Conservation (phyloP, 2,888 invertebrate species). For the Lithophane semibrunnea region DNA sequence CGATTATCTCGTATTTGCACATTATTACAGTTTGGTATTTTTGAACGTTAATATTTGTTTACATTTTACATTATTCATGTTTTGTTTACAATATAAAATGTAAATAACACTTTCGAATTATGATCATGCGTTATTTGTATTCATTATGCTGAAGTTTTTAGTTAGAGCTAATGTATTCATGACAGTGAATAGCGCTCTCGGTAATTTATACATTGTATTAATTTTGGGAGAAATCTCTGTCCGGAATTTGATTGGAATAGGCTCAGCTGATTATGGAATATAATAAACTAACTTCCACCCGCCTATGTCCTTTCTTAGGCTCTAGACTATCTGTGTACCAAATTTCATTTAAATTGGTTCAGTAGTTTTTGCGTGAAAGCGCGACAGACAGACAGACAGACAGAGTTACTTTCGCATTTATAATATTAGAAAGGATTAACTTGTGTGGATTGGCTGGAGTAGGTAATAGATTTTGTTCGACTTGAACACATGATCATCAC, state of each 20-base stretch:
- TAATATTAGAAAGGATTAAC: no score
- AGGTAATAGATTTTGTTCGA: background rate
- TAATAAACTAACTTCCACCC: no score
- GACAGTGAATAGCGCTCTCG: slow-evolving; percentile 5
- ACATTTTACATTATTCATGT: slow-evolving; percentile 49
- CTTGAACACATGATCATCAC: no score
- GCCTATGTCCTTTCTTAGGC: no score
- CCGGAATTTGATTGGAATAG: slow-evolving; percentile 7
- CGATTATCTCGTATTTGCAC: slow-evolving; percentile 43
- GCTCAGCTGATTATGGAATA: background rate
- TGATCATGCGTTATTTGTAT: slow-evolving; percentile 44
- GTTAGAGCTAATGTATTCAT: slow-evolving; percentile 46
- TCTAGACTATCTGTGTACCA: no score
- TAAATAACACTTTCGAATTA: slow-evolving; percentile 46
- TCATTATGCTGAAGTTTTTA: slow-evolving; percentile 47
- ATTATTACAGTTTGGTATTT: slow-evolving; percentile 36
- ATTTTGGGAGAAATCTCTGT: slow-evolving; percentile 27
- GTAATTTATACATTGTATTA: slow-evolving; percentile 47
- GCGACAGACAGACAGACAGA: no score
- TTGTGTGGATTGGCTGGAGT: no score
- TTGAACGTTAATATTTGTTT: slow-evolving; percentile 38
- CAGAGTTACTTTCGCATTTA: no score
- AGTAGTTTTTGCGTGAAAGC: no score
- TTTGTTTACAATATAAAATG: slow-evolving; percentile 46
- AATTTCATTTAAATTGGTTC: no score